Evolutionary conservation across 2,888 invertebrate species (phyloP), one percentile per base, ranked within the genome.

Genomic region (Melolontha melolontha): DNA sequence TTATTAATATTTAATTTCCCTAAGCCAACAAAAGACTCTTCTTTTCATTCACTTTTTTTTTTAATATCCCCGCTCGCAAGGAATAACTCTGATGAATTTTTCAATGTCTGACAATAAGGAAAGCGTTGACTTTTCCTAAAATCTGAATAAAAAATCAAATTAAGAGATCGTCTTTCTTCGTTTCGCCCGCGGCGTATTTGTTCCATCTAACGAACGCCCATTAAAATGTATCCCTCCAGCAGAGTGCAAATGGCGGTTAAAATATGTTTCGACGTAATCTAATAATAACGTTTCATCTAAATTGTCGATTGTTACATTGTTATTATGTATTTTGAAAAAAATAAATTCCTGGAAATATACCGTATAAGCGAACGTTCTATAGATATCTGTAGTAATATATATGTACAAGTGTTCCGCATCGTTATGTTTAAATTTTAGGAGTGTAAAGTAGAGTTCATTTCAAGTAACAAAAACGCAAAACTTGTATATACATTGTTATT

Each of bases 1-100:
- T 54, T 54, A 54, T 54, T 54, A 40, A 54, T 54, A 34, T 54
- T 54, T 54, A 54, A 54, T 54, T 54, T 54, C 54, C 54, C 27
- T 54, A 54, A 54, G 17, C 54, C 27, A 12, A 54, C 54, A 39
- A 39, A 54, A 17, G 54, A 39, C 40, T 10, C 39, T 16, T 54
- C 39, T 16, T 54, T 34, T 51, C 51, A 34, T 34, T 34, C 10
- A 34, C 5, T 34, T 10, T 6, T 34, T 34, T 34, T 34, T 34
- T 34, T 34, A 34, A 34, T 34, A 34, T 34, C 10, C 10, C 34
- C 34, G 1, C 34, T 2, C 27, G 51, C 1, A 27, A 34, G 39
- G 16, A 34, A 34, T 6, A 34, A 34, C 34, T 34, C 34, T 16
- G 40, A 54, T 54, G 16, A 54, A 54, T 14, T 54, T 54, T 40